A percentile compares a stretch with the other conserved stretches of the same genome.
phyloP scores from a whole-genome alignment of 2,113 vertebrate genomes.

The Dunckerocampus dactyliophorus region DNA sequence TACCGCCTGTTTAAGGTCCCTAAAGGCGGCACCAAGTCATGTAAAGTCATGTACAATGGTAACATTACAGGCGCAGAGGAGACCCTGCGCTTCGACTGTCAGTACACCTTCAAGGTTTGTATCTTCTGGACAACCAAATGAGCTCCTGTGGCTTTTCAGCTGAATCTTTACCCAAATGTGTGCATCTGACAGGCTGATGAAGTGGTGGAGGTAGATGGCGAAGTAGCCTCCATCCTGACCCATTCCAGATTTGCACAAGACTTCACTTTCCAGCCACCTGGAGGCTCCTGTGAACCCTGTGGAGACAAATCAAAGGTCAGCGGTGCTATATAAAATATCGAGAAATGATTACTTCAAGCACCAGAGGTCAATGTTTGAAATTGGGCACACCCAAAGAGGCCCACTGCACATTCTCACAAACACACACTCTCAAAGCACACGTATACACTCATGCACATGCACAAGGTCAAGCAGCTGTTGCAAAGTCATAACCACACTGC shows the following conservation, averaged over 20 bases:
- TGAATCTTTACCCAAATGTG: neutral
- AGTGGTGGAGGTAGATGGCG: conserved; percentile 74
- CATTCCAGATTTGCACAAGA: conserved; percentile 76
- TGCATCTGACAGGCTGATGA: conserved; percentile 68
- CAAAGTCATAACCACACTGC: conserved; percentile 73
- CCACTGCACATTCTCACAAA: conserved; percentile 23
- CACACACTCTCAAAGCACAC: conserved; percentile 27
- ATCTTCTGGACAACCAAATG: neutral
- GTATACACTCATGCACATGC: conserved; percentile 53
- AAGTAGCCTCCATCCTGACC: conserved; percentile 74
- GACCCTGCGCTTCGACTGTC: conserved; percentile 79
- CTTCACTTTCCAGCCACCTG: conserved; percentile 66
- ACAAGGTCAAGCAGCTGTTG: conserved; percentile 75
- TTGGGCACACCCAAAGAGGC: conserved; percentile 50
- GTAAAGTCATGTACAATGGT: conserved; percentile 78
- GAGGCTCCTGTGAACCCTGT: conserved; percentile 27
- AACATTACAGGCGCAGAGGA: conserved; percentile 70
- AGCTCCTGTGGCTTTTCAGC: neutral
- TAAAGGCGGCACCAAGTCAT: conserved; percentile 10
- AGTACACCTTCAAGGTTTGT: conserved; percentile 83
- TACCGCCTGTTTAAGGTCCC: conserved; percentile 86
- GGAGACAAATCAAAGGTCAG: conserved; percentile 69
- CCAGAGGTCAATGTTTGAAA: conserved; percentile 36
- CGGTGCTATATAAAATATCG: neutral
- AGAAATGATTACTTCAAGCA: neutral